Evolutionary conservation across 2,113 vertebrate species (phyloP).

Genomic region (Gallinago undulata): DNA sequence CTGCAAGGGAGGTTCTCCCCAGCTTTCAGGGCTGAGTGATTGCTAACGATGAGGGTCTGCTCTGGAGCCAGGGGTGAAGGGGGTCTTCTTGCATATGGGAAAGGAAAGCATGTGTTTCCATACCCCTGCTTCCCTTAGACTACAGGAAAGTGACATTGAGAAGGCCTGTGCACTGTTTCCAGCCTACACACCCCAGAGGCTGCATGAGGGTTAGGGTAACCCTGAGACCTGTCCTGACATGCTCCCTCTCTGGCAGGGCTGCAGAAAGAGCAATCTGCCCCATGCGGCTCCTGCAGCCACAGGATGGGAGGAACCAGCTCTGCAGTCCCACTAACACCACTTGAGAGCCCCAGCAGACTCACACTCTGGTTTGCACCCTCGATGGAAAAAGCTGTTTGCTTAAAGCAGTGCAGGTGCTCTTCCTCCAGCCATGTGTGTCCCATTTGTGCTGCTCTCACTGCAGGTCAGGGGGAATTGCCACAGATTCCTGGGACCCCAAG

Average conservation of each 20-base stretch:
- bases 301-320: neutral
- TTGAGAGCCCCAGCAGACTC: neutral
- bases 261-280: neutral
- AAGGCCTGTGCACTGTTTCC: neutral
- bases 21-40: neutral
- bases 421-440: accelerated
- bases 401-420: neutral
- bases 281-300: neutral
- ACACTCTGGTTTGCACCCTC: accelerated
- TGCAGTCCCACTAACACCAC: accelerated
- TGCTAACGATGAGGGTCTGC: accelerated
- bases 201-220: neutral
- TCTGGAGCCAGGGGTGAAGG: neutral
- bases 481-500: neutral
- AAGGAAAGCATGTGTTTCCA: neutral
- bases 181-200: neutral
- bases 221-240: neutral
- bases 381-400: neutral
- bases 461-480: neutral
- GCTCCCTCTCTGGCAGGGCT: neutral
- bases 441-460: neutral
- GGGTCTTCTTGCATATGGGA: neutral
- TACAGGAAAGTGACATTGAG: neutral
- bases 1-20: neutral
- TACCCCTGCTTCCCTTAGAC: neutral